Conservation (phyloP, 2,888 invertebrate genomes). For the Chrysotoxum bicinctum region DNA sequence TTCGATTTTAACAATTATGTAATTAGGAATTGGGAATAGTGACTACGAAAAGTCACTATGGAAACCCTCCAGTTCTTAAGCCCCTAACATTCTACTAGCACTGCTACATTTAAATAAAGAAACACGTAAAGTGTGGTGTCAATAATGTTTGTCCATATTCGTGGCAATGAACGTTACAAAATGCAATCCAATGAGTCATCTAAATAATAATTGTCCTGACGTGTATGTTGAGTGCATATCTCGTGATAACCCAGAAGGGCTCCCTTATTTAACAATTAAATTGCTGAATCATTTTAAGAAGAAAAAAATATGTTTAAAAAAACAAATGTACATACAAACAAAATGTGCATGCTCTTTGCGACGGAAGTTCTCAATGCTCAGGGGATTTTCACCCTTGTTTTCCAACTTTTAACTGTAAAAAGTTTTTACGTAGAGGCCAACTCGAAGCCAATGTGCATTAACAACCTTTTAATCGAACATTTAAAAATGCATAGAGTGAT, state of each 20-base stretch:
- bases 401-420: conserved; percentile 32
- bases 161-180: background rate
- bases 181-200: conserved; percentile 22
- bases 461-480: conserved; percentile 49
- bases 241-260: background rate
- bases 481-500: conserved; percentile 28
- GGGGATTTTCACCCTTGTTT: background rate
- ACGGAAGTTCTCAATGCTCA: conserved; percentile 6
- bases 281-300: conserved; percentile 23
- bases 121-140: background rate
- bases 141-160: conserved; percentile 3
- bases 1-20: background rate
- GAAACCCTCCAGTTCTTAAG: background rate
- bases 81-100: background rate
- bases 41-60: background rate
- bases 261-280: conserved; percentile 10
- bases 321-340: background rate
- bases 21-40: too few species aligned
- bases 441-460: conserved; percentile 40
- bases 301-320: background rate
- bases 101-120: background rate
- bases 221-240: background rate
- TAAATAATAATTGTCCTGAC: conserved; percentile 15
- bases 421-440: conserved; percentile 6
- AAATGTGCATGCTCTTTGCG: background rate